phyloP scores from a whole-genome alignment of 2,797 vertebrate genomes.

The Apogon talboti region DNA sequence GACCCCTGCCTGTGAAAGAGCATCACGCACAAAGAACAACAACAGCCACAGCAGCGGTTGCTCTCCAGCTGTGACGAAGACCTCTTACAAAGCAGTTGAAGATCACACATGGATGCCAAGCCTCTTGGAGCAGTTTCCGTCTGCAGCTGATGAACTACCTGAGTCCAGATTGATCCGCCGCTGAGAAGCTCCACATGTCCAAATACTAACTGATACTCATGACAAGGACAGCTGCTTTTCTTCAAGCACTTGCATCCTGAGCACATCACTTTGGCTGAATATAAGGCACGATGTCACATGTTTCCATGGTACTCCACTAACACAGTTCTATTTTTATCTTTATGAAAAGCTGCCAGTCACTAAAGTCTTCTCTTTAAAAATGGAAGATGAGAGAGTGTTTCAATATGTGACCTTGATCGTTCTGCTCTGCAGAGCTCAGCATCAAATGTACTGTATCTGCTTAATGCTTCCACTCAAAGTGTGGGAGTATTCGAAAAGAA shows the following conservation, averaged over 20 bases:
- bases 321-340: conserved; percentile 62
- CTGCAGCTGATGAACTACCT: conserved; percentile 24
- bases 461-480: conserved; percentile 47
- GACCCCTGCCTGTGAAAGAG: conserved; percentile 21
- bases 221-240: conserved; percentile 8
- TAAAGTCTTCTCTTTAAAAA: conserved; percentile 46
- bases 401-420: conserved; percentile 51
- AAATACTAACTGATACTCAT: conserved; percentile 11
- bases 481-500: conserved; percentile 45
- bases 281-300: conserved; percentile 28
- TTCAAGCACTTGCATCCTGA: conserved; percentile 38
- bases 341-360: conserved; percentile 43
- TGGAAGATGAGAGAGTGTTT: conserved; percentile 15
- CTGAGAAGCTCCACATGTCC: conserved; percentile 8
- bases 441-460: conserved; percentile 48
- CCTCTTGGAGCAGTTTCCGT: conserved; percentile 43
- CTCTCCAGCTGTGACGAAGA: conserved; percentile 48
- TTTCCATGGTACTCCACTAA: conserved; percentile 45
- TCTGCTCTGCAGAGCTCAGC: conserved; percentile 25
- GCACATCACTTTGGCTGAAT: conserved; percentile 13
- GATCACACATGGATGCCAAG: conserved; percentile 35
- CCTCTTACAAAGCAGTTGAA: conserved; percentile 24
- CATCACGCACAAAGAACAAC: conserved; percentile 18
- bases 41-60: conserved; percentile 8
- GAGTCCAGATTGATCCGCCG: conserved; percentile 35